Base-by-base conservation (phyloP, 2,113 vertebrate species). In the Agapornis roseicollis region DNA sequence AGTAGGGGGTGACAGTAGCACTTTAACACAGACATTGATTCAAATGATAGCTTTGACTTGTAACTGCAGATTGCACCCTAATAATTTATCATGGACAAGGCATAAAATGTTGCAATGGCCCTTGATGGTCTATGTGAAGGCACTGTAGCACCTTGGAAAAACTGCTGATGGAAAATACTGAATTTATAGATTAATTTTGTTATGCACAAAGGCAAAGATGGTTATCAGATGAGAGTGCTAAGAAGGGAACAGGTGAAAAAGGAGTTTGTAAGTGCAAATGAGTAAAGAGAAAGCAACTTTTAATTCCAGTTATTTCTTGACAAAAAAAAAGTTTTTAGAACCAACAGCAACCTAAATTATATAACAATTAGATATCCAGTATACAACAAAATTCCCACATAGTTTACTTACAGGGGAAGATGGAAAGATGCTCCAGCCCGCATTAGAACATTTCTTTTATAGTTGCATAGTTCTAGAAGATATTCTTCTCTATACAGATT, bases 21-120 rank as follows among this genome's bases (percentile, higher is more conserved):
- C 47, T 96, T 95, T 87, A 83, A 77, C 60, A 77, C 46, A 92
- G 74, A 68, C 79, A 80, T 87, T 88, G 92, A 86, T 93, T 95
- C 88, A 96, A 96, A 95, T 93, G 41, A 92, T 94, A 85, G 74
- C 80, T 92, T 87, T 91, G 92, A n/a, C 73, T 90, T 72, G 73
- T 56, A 85, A 76, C 73, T 65, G 68, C 53, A 84, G 29, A 79
- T 60, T 89, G 39, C 44, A 88, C 78, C 80, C 74, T 80, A 82
- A 70, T 82, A 88, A 94, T 93, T 93, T 92, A 58, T 88, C 84
- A 72, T 74, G 85, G 88, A 50, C 31, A 20, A 50, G 85, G 20
- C 58, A 77, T 61, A 76, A 94, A 97, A 92, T 64, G 14, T 39
- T 92, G 9, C 70, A 78, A 16, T 60, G 76, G 53, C 47, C 31